These are phyloP conservation scores for Hipparchia semele DNA, from an alignment of 2,888 invertebrate genomes.

Conservation along the genomic window DNA sequence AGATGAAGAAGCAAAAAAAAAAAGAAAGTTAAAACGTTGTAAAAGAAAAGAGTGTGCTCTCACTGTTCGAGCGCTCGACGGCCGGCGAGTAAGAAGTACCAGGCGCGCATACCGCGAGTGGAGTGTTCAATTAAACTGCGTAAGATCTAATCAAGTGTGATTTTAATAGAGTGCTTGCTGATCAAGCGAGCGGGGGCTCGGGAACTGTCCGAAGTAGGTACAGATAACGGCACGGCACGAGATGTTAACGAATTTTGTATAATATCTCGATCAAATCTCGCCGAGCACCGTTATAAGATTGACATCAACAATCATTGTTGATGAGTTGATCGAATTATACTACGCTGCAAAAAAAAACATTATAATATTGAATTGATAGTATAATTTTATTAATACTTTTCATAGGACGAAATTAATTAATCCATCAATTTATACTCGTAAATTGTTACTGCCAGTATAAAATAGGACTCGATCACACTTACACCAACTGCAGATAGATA, in stretches of 20 bases:
- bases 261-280: slow-evolving; percentile 56
- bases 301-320: slow-evolving; percentile 23
- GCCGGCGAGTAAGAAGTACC: slow-evolving; percentile 53
- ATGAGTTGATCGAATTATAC: slow-evolving; percentile 22
- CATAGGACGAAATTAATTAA: not conserved
- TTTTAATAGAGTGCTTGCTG: slow-evolving; percentile 69
- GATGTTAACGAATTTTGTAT: slow-evolving; percentile 53
- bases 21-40: slow-evolving; percentile 51
- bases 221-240: slow-evolving; percentile 56
- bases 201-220: slow-evolving; percentile 47
- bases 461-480: not conserved
- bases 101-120: slow-evolving; percentile 66
- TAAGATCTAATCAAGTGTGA: slow-evolving; percentile 75
- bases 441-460: slow-evolving; percentile 1
- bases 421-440: slow-evolving; percentile 7
- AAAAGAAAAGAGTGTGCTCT: slow-evolving; percentile 30
- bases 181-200: slow-evolving; percentile 49
- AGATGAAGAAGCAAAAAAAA: slow-evolving; percentile 54
- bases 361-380: slow-evolving; percentile 10
- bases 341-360: slow-evolving; percentile 21
- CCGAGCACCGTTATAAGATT: slow-evolving; percentile 52
- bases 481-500: not conserved
- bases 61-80: slow-evolving; percentile 47
- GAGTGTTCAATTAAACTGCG: slow-evolving; percentile 72
- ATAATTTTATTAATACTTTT: not conserved